Evolutionary conservation across 1,140 invertebrate genomes (phyloP).

Genomic region (Hylaeus anthracinus): DNA sequence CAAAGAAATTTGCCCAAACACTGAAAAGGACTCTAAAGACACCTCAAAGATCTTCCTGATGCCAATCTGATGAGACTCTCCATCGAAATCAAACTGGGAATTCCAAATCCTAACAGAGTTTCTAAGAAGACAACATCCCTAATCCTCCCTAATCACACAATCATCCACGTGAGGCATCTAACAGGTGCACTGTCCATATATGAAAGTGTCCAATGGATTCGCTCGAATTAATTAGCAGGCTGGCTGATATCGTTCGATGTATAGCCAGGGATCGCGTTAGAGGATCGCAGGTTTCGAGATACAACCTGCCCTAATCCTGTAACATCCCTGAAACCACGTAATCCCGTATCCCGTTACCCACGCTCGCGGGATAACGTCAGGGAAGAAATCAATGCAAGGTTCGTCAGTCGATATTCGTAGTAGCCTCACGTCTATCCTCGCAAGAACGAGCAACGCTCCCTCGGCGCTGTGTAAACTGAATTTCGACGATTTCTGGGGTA

Average conservation of each 20-base stretch:
- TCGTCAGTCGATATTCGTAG: conserved; percentile 54
- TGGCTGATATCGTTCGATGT: conserved; percentile 10
- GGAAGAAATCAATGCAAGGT: conserved; percentile 50
- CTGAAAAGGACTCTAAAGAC: no score
- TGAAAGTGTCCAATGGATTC: not conserved
- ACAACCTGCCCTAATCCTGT: conserved; percentile 51
- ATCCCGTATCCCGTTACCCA: conserved; percentile 53
- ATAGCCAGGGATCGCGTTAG: conserved; percentile 22
- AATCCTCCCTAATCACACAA: no score
- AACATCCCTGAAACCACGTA: conserved; percentile 42
- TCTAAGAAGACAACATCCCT: no score
- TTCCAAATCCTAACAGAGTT: no score
- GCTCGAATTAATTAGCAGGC: conserved; percentile 18
- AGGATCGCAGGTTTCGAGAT: conserved; percentile 11
- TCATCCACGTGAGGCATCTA: no score
- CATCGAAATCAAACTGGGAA: no score
- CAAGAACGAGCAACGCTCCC: conserved; percentile 27
- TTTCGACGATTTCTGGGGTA: not conserved
- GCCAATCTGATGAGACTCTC: no score
- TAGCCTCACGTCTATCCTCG: conserved; percentile 48
- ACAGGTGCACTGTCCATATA: not conserved
- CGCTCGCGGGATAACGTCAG: conserved; percentile 39
- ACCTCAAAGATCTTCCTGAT: no score
- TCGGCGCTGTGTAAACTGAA: conserved; percentile 21
- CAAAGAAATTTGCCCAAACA: no score